Percentiles rank a stretch among this genome's conserved stretches.
These are phyloP conservation scores for Brachyptera putata DNA, from an alignment of 2,888 invertebrate species.

Conservation along the genomic window DNA sequence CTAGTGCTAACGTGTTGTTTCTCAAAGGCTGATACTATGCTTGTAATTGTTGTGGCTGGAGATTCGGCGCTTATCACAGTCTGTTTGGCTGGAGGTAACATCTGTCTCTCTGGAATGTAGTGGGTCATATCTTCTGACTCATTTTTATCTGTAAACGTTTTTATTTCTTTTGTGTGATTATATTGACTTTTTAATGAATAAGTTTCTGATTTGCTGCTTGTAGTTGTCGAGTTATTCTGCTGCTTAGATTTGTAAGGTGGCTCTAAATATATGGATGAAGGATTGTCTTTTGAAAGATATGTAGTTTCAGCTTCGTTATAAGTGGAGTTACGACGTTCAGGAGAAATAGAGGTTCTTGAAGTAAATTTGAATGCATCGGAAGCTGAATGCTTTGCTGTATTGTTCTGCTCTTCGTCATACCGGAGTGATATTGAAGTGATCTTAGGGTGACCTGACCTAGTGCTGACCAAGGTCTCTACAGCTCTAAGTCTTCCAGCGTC, in stretches of 20 bases:
- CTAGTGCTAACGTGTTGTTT: background rate
- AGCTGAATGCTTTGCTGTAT: too few relatives aligned
- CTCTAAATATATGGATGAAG: background rate
- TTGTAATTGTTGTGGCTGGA: background rate
- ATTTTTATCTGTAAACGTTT: background rate
- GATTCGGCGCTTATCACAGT: background rate
- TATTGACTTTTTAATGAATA: background rate
- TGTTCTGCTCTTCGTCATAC: constrained; percentile 29
- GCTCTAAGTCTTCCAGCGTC: constrained; percentile 23
- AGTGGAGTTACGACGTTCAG: background rate
- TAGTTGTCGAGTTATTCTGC: background rate
- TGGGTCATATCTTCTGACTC: background rate
- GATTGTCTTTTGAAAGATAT: background rate
- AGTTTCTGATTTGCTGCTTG: background rate
- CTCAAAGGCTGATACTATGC: background rate
- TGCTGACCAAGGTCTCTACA: constrained; percentile 31
- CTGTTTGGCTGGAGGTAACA: background rate
- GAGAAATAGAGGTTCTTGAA: constrained; percentile 3
- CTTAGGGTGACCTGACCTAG: constrained; percentile 31
- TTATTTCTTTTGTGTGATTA: background rate
- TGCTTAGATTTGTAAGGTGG: background rate
- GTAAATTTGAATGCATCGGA: background rate
- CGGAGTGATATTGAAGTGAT: constrained; percentile 35
- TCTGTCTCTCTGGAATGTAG: background rate
- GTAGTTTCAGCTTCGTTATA: background rate